Conservation (phyloP, 2,797 vertebrate species). For the Oryzias sinensis region DNA sequence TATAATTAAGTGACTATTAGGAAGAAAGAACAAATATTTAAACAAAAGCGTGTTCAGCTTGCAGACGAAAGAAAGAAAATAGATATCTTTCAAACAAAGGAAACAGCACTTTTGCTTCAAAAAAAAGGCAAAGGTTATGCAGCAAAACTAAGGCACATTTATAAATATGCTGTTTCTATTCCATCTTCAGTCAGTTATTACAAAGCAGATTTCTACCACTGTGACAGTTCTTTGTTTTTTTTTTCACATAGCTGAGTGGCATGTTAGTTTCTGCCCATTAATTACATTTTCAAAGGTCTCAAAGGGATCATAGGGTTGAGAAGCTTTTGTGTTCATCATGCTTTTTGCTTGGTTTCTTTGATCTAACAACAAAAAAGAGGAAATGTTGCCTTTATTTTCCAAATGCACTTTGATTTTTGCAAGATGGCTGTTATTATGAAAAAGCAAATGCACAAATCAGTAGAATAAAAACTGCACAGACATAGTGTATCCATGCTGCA, state of each 20-base stretch:
- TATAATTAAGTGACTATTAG: conserved; percentile 22
- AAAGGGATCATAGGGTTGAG: conserved; percentile 47
- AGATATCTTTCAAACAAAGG: conserved; percentile 23
- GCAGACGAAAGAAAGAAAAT: conserved; percentile 20
- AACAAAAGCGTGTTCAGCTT: conserved; percentile 19
- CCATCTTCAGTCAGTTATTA: conserved; percentile 31
- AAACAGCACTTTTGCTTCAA: conserved; percentile 3
- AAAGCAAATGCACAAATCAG: conserved; percentile 15
- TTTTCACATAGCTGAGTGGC: conserved; percentile 46
- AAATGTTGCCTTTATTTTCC: conserved; percentile 56
- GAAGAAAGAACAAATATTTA: conserved; percentile 26
- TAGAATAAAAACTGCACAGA: conserved; percentile 4
- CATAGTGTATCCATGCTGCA: conserved; percentile 13
- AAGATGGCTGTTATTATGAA: conserved; percentile 21
- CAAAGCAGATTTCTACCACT: conserved; percentile 37
- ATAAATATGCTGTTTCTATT: conserved; percentile 50
- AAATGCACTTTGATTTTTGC: conserved; percentile 57
- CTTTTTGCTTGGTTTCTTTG: conserved; percentile 49
- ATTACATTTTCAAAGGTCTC: conserved; percentile 58
- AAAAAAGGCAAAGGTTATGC: conserved; percentile 38
- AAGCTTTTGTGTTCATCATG: conserved; percentile 48
- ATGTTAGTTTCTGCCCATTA: conserved; percentile 51
- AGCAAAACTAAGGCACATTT: conserved; percentile 46
- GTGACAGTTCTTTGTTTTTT: conserved; percentile 4
- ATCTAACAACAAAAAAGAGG: conserved; percentile 57